Evolutionary conservation across 2,888 invertebrate genomes (phyloP).

Genomic region (Cloeon dipterum): DNA sequence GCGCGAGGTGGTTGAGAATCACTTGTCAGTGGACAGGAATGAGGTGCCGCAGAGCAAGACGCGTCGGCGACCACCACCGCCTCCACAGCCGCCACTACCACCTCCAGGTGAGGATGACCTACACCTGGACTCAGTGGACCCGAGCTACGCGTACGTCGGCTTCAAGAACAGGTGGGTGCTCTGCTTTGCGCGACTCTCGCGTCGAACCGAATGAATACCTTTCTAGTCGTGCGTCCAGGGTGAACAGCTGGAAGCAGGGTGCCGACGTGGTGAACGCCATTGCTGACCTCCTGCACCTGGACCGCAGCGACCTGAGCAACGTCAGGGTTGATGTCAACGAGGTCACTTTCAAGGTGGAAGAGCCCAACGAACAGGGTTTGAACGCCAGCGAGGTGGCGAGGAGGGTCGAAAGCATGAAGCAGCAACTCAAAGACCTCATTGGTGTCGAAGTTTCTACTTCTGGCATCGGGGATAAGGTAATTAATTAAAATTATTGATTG

Average conservation of each 20-base stretch:
- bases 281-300: conserved; percentile 42
- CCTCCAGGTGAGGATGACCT: not conserved
- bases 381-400: conserved; percentile 41
- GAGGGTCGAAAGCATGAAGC: conserved; percentile 37
- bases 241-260: conserved; percentile 47
- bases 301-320: conserved; percentile 33
- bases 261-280: conserved; percentile 42
- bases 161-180: conserved; percentile 47
- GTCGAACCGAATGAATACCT: not conserved
- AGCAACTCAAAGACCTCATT: conserved; percentile 35
- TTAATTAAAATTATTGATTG: conserved; percentile 8
- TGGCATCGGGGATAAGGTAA: conserved; percentile 62
- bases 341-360: conserved; percentile 48
- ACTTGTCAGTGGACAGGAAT: not conserved
- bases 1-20: not conserved
- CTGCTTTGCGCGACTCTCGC: too few relatives aligned
- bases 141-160: conserved; percentile 54
- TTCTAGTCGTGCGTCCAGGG: conserved; percentile 18
- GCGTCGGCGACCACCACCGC: not conserved
- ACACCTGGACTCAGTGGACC: conserved; percentile 28
- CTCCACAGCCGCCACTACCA: conserved; percentile 6
- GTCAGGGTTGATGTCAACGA: conserved; percentile 49
- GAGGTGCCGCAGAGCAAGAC: not conserved
- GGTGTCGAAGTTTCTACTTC: conserved; percentile 46
- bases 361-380: conserved; percentile 32